Conservation (phyloP, 2,113 vertebrate species). For the Nycticebus coucang region DNA sequence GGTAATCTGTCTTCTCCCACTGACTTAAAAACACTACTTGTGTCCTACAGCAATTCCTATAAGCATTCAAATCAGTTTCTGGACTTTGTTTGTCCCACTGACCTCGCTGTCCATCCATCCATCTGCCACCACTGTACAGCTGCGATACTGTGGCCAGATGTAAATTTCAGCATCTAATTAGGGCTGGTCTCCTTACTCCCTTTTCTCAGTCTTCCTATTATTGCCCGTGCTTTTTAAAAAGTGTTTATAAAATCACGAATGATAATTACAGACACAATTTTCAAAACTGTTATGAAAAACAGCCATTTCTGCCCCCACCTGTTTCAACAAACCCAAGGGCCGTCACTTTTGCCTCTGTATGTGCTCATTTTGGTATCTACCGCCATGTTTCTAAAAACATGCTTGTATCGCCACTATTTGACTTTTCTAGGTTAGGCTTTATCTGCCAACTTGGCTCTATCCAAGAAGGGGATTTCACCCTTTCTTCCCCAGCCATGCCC, state of each 20-base stretch:
- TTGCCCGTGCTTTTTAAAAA: background rate
- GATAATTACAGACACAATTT: background rate
- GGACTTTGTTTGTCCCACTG: background rate
- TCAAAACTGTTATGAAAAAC: background rate
- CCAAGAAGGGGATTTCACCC: background rate
- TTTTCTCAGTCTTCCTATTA: background rate
- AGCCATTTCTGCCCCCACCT: background rate
- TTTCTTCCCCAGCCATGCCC: background rate
- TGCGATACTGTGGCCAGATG: too few species aligned
- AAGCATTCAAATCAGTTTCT: background rate
- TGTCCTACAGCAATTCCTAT: accelerated
- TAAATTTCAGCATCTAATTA: accelerated
- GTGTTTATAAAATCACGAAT: background rate
- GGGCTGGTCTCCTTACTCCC: background rate
- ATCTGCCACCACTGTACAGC: background rate
- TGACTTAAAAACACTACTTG: background rate
- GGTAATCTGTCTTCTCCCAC: background rate
- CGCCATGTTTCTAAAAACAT: background rate
- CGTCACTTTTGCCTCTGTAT: background rate
- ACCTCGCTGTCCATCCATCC: background rate
- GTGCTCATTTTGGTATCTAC: background rate
- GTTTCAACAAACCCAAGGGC: background rate
- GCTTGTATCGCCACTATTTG: background rate
- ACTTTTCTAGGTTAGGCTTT: background rate
- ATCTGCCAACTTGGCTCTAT: background rate